phyloP scores from a whole-genome alignment of 2,888 invertebrate genomes.

The Cryptus viduatorius region DNA sequence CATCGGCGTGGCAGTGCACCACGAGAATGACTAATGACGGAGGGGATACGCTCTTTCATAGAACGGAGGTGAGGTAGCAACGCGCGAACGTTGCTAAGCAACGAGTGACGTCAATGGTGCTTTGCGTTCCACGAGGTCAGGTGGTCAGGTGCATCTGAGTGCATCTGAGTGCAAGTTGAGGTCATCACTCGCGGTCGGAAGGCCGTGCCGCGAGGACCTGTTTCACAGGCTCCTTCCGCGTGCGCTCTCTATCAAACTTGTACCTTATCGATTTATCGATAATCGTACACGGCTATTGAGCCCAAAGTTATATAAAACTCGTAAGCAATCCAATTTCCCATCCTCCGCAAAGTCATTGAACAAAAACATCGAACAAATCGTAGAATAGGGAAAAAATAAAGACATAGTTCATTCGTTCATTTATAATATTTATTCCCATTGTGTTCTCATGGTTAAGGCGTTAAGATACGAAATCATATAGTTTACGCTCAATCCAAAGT shows the following conservation, averaged over 20 bases:
- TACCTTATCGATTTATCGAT: slow-evolving; percentile 42
- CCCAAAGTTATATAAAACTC: neutral
- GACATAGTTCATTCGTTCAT: neutral
- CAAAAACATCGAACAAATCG: neutral
- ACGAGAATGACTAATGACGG: neutral
- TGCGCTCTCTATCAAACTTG: slow-evolving; percentile 5
- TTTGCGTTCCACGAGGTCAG: slow-evolving; percentile 61
- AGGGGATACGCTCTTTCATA: neutral
- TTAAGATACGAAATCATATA: neutral
- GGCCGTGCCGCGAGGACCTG: slow-evolving; percentile 53
- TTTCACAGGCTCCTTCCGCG: slow-evolving; percentile 8
- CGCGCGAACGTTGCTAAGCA: slow-evolving; percentile 48
- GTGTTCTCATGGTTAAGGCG: neutral
- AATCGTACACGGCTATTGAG: slow-evolving; percentile 6
- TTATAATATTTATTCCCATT: neutral
- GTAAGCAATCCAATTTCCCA: slow-evolving; percentile 5
- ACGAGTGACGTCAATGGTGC: slow-evolving; percentile 64
- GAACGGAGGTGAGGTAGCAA: slow-evolving; percentile 33
- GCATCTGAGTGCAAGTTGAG: slow-evolving; percentile 43
- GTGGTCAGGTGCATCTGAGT: slow-evolving; percentile 63
- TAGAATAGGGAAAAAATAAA: neutral
- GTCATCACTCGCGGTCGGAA: slow-evolving; percentile 67
- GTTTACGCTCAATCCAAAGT: neutral
- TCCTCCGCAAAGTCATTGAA: neutral
- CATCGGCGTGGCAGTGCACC: neutral